Evolutionary conservation across 2,888 invertebrate genomes (phyloP), one percentile per base, ranked within the genome.

Genomic region (Platerodrilus igneus): DNA sequence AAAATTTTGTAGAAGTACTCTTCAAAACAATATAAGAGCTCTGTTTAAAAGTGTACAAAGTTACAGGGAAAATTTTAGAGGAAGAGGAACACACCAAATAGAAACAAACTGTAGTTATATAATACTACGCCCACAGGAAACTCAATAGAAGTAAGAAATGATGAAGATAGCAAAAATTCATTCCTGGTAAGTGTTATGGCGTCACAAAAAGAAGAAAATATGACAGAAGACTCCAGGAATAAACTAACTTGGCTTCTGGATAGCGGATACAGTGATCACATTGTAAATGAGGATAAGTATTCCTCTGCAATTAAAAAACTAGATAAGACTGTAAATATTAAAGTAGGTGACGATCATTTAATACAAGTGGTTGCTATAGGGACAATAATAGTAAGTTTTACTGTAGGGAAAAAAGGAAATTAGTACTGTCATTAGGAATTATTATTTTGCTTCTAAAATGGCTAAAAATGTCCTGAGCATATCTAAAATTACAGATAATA

Each of bases 391-490:
- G 9, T 9, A n/a, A n/a, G 9, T 21, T 21, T 21, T 9, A 3
- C 3, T 21, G 9, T 21, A 9, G 21, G 9, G 4, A 21, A 21
- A 21, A 21, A 21, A n/a, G n/a, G 9, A 9, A 21, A 9, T 8
- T 21, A 21, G 9, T n/a, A 21, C 21, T 21, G 21, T n/a, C n/a
- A n/a, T n/a, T n/a, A 21, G 3, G 4, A 21, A 21, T 21, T 8
- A n/a, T 2, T 21, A 38, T 28, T 48, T 36, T 44, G 50, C 48
- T n/a, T 38, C 45, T 43, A 38, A 45, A 21, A 47, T 48, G 46
- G 29, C 46, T 23, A 29, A 10, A 32, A 52, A 50, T 47, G 34
- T 51, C 22, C 27, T 52, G 7, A 53, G 51, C 38, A 46, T 36
- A 32, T 25, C 32, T 6, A 52, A 30, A 38, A 36, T 53, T 2